A percentile compares a stretch with the other conserved stretches of the same genome.
phyloP scores from a whole-genome alignment of 2,797 vertebrate species.

The Halcyon badia region DNA sequence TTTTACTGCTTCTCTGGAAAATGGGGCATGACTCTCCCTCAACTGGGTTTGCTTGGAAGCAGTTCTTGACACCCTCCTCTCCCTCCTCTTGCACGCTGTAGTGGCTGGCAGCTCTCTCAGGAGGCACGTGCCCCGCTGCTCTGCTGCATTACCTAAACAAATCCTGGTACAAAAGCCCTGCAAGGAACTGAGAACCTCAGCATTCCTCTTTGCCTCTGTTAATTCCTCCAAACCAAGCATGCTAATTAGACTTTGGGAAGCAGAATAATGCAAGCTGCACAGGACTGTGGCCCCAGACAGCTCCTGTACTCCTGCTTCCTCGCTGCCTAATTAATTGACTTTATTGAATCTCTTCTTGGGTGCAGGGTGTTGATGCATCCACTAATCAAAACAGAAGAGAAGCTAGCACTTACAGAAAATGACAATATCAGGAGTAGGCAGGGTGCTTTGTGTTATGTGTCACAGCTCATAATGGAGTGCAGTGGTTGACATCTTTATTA shows the following conservation, averaged over 20 bases:
- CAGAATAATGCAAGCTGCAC: neutral
- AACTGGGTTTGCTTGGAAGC: neutral
- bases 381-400: slow-evolving; percentile 52
- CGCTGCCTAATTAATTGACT: slow-evolving; percentile 68
- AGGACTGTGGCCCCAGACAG: neutral
- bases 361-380: slow-evolving; percentile 62
- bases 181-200: neutral
- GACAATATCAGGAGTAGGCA: slow-evolving; percentile 54
- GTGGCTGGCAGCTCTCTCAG: neutral
- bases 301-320: neutral
- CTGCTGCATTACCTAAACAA: slow-evolving; percentile 39
- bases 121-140: neutral
- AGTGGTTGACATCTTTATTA: slow-evolving; percentile 65
- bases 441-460: slow-evolving; percentile 39
- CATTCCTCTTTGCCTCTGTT: slow-evolving; percentile 19
- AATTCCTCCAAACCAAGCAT: slow-evolving; percentile 1
- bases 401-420: slow-evolving; percentile 51
- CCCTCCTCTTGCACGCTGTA: neutral
- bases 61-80: neutral
- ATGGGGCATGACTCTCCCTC: slow-evolving; percentile 32
- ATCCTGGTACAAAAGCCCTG: slow-evolving; percentile 34
- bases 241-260: slow-evolving; percentile 31
- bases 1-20: slow-evolving; percentile 57
- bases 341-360: slow-evolving; percentile 43
- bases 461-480: slow-evolving; percentile 53